Evolutionary conservation across 2,888 invertebrate species (phyloP).

Genomic region (Hetaerina titia): DNA sequence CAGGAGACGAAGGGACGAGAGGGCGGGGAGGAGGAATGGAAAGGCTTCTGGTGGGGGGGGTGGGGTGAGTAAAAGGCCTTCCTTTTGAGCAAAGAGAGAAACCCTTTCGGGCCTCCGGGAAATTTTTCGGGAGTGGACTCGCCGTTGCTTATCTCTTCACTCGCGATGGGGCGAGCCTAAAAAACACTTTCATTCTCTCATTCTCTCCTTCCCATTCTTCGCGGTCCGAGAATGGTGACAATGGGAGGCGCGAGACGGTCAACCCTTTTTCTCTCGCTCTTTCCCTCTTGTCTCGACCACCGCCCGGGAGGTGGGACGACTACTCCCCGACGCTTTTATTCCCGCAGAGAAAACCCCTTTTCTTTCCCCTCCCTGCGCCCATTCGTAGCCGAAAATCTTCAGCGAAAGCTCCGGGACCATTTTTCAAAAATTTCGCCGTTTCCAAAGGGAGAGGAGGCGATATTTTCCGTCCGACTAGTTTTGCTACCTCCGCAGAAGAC

Average conservation of each 20-base stretch:
- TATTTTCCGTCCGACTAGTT: not conserved
- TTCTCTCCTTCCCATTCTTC: conserved; percentile 19
- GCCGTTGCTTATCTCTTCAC: not conserved
- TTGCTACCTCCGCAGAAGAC: not conserved
- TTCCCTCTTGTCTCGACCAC: not conserved
- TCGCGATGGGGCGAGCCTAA: not conserved
- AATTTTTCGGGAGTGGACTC: not conserved
- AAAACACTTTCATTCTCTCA: conserved; percentile 43
- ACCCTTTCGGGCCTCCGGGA: conserved; percentile 26
- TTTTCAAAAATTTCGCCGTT: conserved; percentile 46
- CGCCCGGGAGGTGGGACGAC: not conserved
- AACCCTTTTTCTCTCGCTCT: not conserved
- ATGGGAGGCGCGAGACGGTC: conserved; percentile 47
- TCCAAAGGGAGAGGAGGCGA: not conserved
- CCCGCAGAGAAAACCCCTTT: not conserved
- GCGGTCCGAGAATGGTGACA: conserved; percentile 36
- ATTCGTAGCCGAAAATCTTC: conserved; percentile 48
- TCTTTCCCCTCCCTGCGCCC: conserved; percentile 28
- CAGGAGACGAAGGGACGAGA: not conserved
- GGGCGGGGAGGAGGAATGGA: not conserved
- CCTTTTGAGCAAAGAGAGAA: not conserved
- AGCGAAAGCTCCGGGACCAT: conserved; percentile 54
- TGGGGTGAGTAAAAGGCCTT: not conserved
- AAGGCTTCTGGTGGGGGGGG: not conserved
- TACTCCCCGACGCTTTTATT: not conserved